Conservation (phyloP, 2,113 vertebrate species). For the Microcebus tavaratra region DNA sequence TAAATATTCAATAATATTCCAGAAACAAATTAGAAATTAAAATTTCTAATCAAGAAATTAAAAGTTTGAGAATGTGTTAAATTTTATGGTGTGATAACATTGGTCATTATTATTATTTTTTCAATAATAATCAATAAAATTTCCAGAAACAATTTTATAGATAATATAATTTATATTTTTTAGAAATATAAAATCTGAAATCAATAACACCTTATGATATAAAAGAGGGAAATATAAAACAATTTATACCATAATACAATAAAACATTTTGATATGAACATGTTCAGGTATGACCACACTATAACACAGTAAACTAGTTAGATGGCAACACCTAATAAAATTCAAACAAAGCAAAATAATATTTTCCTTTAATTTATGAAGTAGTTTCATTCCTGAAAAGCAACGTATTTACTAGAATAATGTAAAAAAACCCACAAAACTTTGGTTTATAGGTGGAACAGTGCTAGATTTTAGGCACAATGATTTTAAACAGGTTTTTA, state of each 20-base stretch:
- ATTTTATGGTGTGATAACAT: too few relatives aligned
- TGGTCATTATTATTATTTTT: too few relatives aligned
- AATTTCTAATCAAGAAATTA: too few relatives aligned
- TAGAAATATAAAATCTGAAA: neutral
- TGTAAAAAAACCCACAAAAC: neutral
- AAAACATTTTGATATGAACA: neutral
- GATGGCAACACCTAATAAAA: neutral
- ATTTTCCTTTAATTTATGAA: neutral
- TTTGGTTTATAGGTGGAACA: neutral
- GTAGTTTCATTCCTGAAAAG: neutral
- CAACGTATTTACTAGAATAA: neutral
- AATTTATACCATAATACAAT: neutral
- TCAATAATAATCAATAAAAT: too few relatives aligned
- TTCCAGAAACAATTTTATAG: neutral
- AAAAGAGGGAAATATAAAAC: neutral
- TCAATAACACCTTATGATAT: neutral
- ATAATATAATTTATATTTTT: neutral
- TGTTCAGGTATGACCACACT: neutral
- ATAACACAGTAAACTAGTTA: neutral
- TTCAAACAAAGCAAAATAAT: neutral
- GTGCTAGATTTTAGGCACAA: neutral
- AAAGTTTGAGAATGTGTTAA: too few relatives aligned
- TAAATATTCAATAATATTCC: neutral
- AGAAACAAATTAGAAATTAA: too few relatives aligned
- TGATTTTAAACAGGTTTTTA: neutral